A percentile compares a stretch with the other conserved stretches of the same genome.
These are phyloP conservation scores for Pararge aegeria DNA, from an alignment of 1,140 invertebrate species.

Conservation along the genomic window DNA sequence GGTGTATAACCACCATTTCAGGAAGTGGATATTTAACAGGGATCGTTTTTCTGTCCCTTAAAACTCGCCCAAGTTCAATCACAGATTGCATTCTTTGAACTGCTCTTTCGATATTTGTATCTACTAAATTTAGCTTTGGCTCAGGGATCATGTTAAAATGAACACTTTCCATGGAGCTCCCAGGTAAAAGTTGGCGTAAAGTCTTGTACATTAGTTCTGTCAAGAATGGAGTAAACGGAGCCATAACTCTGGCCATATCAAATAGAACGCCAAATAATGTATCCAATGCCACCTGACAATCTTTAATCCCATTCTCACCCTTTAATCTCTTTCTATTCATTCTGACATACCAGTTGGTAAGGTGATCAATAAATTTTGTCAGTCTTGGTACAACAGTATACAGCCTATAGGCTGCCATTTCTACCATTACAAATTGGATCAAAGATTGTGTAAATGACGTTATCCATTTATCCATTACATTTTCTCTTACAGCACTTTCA, in stretches of 20 bases:
- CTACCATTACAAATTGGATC: slow-evolving; percentile 91
- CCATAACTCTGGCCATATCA: slow-evolving; percentile 95
- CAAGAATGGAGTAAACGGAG: slow-evolving; percentile 98
- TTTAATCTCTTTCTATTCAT: slow-evolving; percentile 97
- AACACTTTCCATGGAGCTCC: slow-evolving; percentile 84
- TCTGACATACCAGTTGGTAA: slow-evolving; percentile 99
- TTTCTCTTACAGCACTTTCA: slow-evolving; percentile 82
- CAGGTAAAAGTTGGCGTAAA: slow-evolving; percentile 81
- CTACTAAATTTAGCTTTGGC: slow-evolving; percentile 86
- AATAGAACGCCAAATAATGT: slow-evolving; percentile 94
- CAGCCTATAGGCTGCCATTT: slow-evolving; percentile 96
- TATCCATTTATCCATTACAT: slow-evolving; percentile 99
- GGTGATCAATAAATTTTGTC: slow-evolving; percentile 97
- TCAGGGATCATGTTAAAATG: slow-evolving; percentile 95
- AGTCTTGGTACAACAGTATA: slow-evolving; percentile 97
- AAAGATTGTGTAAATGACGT: slow-evolving; percentile 97
- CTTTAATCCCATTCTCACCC: slow-evolving; percentile 88
- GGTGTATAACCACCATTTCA: slow-evolving; percentile 97
- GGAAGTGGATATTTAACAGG: slow-evolving; percentile 98
- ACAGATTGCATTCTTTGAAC: slow-evolving; percentile 96
- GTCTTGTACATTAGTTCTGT: slow-evolving; percentile 98
- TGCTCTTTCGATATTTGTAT: slow-evolving; percentile 93
- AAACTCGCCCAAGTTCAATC: slow-evolving; percentile 95
- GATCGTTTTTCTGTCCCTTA: slow-evolving; percentile 95
- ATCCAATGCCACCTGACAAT: slow-evolving; percentile 91